These are phyloP conservation scores for Pseudochaenichthys georgianus DNA, from an alignment of 2,797 vertebrate genomes.

Conservation along the genomic window DNA sequence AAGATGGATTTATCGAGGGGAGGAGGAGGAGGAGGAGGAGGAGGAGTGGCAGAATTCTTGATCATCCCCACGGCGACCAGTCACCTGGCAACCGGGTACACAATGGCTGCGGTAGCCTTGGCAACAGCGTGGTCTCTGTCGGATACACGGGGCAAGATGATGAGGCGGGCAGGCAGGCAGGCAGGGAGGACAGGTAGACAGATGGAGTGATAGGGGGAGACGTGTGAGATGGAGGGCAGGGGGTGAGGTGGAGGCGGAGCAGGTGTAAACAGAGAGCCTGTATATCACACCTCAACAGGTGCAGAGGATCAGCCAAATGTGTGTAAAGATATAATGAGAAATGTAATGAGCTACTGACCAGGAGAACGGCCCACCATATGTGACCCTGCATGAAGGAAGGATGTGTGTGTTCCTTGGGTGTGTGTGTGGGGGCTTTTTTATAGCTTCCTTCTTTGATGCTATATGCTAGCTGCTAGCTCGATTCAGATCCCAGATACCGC, in stretches of 20 bases:
- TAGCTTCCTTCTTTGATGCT: slow-evolving; percentile 26
- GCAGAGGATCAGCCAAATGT: slow-evolving; percentile 62
- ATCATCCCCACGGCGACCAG: slow-evolving; percentile 84
- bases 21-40: slow-evolving; percentile 58
- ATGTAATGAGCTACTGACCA: slow-evolving; percentile 72
- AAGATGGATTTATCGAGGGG: slow-evolving; percentile 80
- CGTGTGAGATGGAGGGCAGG: slow-evolving; percentile 68
- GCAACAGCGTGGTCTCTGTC: slow-evolving; percentile 80
- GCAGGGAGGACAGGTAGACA: slow-evolving; percentile 72
- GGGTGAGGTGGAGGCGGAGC: slow-evolving; percentile 63
- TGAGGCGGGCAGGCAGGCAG: slow-evolving; percentile 47
- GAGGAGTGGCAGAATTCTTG: slow-evolving; percentile 74
- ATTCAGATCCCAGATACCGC: slow-evolving; percentile 16
- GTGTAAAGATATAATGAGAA: slow-evolving; percentile 79
- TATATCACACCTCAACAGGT: slow-evolving; percentile 82
- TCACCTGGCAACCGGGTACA: slow-evolving; percentile 89
- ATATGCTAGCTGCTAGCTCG: not conserved
- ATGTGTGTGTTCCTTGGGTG: not conserved
- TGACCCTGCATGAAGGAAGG: slow-evolving; percentile 50
- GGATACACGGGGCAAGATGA: slow-evolving; percentile 52
- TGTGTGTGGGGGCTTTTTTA: not conserved
- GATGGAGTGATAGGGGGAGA: slow-evolving; percentile 72
- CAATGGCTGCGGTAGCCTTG: slow-evolving; percentile 86
- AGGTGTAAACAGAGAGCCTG: slow-evolving; percentile 65
- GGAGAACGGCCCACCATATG: slow-evolving; percentile 60